phyloP scores from a whole-genome alignment of 37 sponge, comb jelly and placozoan genomes.

The Chondrosia reniformis region DNA sequence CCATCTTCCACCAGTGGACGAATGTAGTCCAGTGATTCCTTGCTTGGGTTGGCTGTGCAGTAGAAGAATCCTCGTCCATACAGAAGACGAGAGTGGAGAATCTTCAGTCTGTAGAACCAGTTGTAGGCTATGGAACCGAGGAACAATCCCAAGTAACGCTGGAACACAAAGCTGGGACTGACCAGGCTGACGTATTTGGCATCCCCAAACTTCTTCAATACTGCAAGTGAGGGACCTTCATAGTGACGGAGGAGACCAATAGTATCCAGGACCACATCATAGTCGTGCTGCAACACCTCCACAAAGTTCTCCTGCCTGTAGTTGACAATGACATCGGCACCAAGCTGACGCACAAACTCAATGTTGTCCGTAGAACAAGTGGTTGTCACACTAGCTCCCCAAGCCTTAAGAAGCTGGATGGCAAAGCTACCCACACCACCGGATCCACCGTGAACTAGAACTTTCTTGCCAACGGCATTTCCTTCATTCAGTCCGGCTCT shows the following conservation, averaged over 20 bases:
- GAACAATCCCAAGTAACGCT: constrained; percentile 25
- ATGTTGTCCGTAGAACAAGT: constrained; percentile 62
- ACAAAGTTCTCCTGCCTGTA: constrained; percentile 53
- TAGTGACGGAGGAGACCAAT: constrained; percentile 28
- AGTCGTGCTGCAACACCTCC: constrained; percentile 19
- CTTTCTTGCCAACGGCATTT: constrained; percentile 55
- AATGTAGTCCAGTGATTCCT: constrained; percentile 33
- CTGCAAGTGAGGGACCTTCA: constrained; percentile 28
- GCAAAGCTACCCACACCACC: constrained; percentile 83
- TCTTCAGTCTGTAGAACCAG: constrained; percentile 51
- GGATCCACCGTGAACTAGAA: constrained; percentile 68
- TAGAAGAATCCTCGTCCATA: constrained; percentile 57
- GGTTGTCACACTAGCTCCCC: constrained; percentile 71
- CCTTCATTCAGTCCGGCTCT: constrained; percentile 48
- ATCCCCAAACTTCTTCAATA: constrained; percentile 63
- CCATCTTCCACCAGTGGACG: constrained; percentile 60
- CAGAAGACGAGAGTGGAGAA: constrained; percentile 35
- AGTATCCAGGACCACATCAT: constrained; percentile 68
- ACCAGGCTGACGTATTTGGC: constrained; percentile 51
- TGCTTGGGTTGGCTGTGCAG: constrained; percentile 31
- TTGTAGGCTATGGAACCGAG: constrained; percentile 37
- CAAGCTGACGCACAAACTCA: constrained; percentile 50
- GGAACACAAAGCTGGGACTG: constrained; percentile 25
- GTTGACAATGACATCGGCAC: constrained; percentile 71
- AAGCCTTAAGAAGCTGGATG: constrained; percentile 79